A percentile compares a stretch with the other conserved stretches of the same genome.
Conservation (phyloP, 2,888 invertebrate species). For the Spatulosminthurus flaviceps region DNA sequence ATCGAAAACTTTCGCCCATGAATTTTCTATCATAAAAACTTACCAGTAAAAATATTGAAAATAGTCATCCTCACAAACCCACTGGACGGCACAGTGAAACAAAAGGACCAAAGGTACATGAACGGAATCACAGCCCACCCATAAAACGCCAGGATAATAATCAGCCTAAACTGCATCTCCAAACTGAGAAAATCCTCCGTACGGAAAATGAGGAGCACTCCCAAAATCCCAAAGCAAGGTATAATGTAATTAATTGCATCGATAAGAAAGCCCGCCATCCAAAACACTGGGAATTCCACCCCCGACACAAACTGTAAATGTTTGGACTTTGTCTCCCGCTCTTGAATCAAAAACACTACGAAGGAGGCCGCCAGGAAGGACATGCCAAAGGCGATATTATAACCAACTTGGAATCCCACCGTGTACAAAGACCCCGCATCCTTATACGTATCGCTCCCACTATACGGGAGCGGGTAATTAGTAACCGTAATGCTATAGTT, state of each 20-base stretch:
- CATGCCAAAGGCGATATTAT: conserved; percentile 77
- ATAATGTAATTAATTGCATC: conserved; percentile 75
- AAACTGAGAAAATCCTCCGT: conserved; percentile 55
- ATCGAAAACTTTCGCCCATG: too few relatives aligned
- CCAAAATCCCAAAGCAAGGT: conserved; percentile 71
- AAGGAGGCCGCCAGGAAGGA: conserved; percentile 72
- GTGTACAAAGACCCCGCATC: conserved; percentile 57
- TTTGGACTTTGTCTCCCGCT: conserved; percentile 75
- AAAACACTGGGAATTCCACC: conserved; percentile 74
- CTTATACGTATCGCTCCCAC: conserved; percentile 67
- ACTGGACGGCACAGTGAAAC: conserved; percentile 77
- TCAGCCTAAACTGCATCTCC: conserved; percentile 51
- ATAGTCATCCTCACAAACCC: conserved; percentile 80
- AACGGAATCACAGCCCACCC: conserved; percentile 78
- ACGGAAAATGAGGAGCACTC: conserved; percentile 68
- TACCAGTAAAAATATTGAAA: conserved; percentile 78
- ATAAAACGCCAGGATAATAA: conserved; percentile 72
- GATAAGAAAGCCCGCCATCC: conserved; percentile 77
- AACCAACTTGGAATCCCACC: conserved; percentile 60
- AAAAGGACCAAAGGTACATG: conserved; percentile 72
- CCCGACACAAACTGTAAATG: conserved; percentile 79
- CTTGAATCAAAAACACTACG: conserved; percentile 71
- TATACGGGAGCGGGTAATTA: conserved; percentile 78
- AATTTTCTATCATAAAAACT: conserved; percentile 57
- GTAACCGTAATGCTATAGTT: conserved; percentile 67